Evolutionary conservation across 2,113 vertebrate genomes (phyloP), one percentile per base, ranked within the genome.

Genomic region (Colossoma macropomum): DNA sequence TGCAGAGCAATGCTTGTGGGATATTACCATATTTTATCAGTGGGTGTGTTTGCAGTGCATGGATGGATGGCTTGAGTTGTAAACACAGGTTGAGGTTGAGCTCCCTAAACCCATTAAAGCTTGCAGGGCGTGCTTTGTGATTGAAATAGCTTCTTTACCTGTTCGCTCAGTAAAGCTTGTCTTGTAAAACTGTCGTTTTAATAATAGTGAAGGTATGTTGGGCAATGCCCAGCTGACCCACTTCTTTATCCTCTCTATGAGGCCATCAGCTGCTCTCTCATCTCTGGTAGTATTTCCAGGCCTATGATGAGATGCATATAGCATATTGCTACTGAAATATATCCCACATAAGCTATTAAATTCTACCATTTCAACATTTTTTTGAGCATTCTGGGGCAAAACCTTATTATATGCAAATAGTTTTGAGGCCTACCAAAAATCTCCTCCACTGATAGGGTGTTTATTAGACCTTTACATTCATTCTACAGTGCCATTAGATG

Each of bases 141-240:
- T n/a, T n/a, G n/a, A n/a, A n/a, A n/a, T 41, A 72, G 25, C 13
- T 7, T 13, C 3, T 4, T 74, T 41, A 70, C 50, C 81, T 83
- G 81, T 56, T 30, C 19, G 23, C 45, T 15, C 48, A 75, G 27
- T 21, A 38, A 25, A 25, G 9, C 11, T 27, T 25, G 9, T 25
- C 54, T 65, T 11, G 2, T 41, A 9, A 27, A 23, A 19, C 32
- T n/a, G 9, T 15, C 7, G 17, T 6, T 81, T 25, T 41, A 21
- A 13, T 17, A 19, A 63, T 32, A 16, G 7, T 19, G 12, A 34
- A 41, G 16, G 73, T 68, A 41, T 76, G 16, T 10, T 82, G 32
- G 10, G 50, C 63, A 32, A 60, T 75, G 45, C 60, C 19, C 32
- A 54, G 8, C 41, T 77, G 74, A 83, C 73, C 81, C 66, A 70